phyloP scores from a whole-genome alignment of 2,888 invertebrate species.

The Heliconius ethilla region DNA sequence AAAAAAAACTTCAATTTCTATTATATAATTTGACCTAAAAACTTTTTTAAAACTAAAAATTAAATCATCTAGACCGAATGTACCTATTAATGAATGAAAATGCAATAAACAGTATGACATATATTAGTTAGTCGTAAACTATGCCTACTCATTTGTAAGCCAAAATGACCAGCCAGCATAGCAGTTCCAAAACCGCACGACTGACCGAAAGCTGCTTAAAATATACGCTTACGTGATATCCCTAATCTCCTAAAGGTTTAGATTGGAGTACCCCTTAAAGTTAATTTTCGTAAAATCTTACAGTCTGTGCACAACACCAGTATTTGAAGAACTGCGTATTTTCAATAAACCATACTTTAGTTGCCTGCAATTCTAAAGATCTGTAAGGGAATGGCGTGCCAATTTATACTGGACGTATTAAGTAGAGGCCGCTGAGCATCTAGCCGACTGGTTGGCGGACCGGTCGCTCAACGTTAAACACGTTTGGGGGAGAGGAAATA shows the following conservation, averaged over 20 bases:
- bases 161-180: constrained; percentile 18
- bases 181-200: constrained; percentile 45
- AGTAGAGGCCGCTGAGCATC: constrained; percentile 54
- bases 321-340: constrained; percentile 43
- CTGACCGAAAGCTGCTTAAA: constrained; percentile 58
- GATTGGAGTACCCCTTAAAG: constrained; percentile 73
- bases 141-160: constrained; percentile 18
- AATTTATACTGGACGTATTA: constrained; percentile 52
- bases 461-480: constrained; percentile 54
- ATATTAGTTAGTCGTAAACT: background rate
- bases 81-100: background rate
- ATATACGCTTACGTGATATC: constrained; percentile 63
- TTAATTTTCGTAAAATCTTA: constrained; percentile 80
- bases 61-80: background rate
- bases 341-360: constrained; percentile 42
- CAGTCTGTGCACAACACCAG: constrained; percentile 60
- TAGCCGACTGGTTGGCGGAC: constrained; percentile 55
- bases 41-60: background rate
- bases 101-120: too few relatives aligned
- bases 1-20: background rate
- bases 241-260: constrained; percentile 73
- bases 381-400: constrained; percentile 52
- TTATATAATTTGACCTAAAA: background rate
- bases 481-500: constrained; percentile 60
- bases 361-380: constrained; percentile 41